Evolutionary conservation across 2,113 vertebrate genomes (phyloP).

Genomic region (Oriolus oriolus): DNA sequence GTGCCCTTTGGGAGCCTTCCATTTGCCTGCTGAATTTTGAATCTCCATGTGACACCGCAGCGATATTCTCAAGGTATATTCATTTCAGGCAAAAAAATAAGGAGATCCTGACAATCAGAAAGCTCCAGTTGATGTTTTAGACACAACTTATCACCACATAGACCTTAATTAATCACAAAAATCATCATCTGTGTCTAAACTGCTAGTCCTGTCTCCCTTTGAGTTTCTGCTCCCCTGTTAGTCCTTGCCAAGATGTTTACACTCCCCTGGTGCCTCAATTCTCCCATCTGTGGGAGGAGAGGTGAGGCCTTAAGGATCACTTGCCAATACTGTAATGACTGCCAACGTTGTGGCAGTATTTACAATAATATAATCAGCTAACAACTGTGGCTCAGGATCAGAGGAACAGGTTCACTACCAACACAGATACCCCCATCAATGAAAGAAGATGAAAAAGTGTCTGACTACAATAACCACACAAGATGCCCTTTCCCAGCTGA

Average conservation of each 20-base stretch:
- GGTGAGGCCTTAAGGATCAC: background rate
- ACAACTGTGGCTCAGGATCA: background rate
- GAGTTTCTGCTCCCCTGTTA: background rate
- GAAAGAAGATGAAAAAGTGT: background rate
- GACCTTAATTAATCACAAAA: background rate
- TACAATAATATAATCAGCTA: background rate
- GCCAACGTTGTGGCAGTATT: background rate
- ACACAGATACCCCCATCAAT: background rate
- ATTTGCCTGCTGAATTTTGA: background rate
- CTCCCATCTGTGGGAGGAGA: background rate
- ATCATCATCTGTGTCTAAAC: background rate
- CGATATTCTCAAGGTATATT: background rate
- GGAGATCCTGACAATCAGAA: background rate
- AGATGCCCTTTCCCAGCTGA: background rate
- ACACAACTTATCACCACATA: background rate
- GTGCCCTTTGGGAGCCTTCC: background rate
- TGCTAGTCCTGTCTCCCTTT: background rate
- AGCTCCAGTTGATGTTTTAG: background rate
- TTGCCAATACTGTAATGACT: background rate
- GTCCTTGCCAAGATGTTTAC: background rate
- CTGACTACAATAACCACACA: fast-evolving
- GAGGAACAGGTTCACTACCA: background rate
- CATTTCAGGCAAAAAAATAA: background rate
- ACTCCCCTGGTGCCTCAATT: background rate
- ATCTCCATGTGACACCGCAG: fast-evolving